A percentile compares a stretch with the other conserved stretches of the same genome.
These are phyloP conservation scores for Unio delphinus DNA, from an alignment of 2,888 invertebrate genomes.

Conservation along the genomic window DNA sequence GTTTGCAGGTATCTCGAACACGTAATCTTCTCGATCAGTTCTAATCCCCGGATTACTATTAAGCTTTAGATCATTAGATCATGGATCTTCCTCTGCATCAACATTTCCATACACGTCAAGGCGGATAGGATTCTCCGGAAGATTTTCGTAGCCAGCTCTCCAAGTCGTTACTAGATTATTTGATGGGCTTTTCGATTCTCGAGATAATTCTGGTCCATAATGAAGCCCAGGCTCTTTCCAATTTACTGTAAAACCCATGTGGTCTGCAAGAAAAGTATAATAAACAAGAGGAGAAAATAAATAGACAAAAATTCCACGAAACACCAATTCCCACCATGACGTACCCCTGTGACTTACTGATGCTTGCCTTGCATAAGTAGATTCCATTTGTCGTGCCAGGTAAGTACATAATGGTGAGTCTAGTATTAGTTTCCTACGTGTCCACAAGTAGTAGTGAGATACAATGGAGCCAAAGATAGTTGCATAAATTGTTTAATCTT, in stretches of 20 bases:
- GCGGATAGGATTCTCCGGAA: constrained; percentile 29
- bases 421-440: too few species aligned
- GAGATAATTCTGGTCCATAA: constrained; percentile 14
- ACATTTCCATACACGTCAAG: constrained; percentile 26
- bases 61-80: too few species aligned
- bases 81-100: too few species aligned
- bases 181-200: constrained; percentile 3
- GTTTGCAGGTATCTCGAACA: too few species aligned
- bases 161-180: constrained; percentile 19
- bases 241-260: constrained; percentile 45
- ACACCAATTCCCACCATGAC: background rate
- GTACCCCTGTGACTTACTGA: background rate
- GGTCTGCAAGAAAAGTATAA: constrained; percentile 18
- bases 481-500: too few species aligned
- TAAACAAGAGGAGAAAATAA: background rate
- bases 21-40: too few species aligned
- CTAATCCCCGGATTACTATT: too few species aligned
- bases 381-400: too few species aligned
- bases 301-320: background rate
- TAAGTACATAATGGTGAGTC: too few species aligned
- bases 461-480: too few species aligned
- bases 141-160: constrained; percentile 20
- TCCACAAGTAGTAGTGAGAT: too few species aligned
- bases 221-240: constrained; percentile 56
- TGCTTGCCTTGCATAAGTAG: background rate